These are phyloP conservation scores for Lepidochrysops patricia DNA, from an alignment of 2,888 invertebrate genomes.

Conservation along the genomic window DNA sequence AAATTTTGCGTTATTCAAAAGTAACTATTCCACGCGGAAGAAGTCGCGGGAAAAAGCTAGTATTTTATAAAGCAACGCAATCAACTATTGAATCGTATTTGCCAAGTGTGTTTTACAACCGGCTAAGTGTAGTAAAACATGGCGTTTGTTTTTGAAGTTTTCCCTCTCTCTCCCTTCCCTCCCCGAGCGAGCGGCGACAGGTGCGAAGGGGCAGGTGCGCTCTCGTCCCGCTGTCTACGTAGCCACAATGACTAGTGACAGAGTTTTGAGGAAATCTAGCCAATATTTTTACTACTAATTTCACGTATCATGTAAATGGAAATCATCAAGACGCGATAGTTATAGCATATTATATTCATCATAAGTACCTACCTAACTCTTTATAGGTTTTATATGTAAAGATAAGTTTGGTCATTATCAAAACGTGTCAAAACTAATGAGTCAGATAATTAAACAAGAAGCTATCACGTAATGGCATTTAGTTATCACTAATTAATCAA, in stretches of 20 bases:
- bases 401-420: too few relatives aligned
- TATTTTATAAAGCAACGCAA: too few relatives aligned
- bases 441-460: background rate
- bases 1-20: too few relatives aligned
- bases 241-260: background rate
- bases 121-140: background rate
- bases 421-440: background rate
- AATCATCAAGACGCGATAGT: too few relatives aligned
- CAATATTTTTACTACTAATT: too few relatives aligned
- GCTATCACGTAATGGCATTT: background rate
- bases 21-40: too few relatives aligned
- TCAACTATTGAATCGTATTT: too few relatives aligned
- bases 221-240: background rate
- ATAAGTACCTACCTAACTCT: too few relatives aligned
- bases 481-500: background rate
- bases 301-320: too few relatives aligned
- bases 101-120: background rate
- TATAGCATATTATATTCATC: too few relatives aligned
- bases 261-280: background rate
- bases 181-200: background rate
- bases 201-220: background rate
- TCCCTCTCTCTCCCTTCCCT: background rate
- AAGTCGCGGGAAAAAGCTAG: too few relatives aligned
- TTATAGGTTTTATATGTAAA: background rate
- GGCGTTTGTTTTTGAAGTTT: background rate